Evolutionary conservation across 2,797 vertebrate genomes (phyloP).

Genomic region (Philypnodon macrostomus): DNA sequence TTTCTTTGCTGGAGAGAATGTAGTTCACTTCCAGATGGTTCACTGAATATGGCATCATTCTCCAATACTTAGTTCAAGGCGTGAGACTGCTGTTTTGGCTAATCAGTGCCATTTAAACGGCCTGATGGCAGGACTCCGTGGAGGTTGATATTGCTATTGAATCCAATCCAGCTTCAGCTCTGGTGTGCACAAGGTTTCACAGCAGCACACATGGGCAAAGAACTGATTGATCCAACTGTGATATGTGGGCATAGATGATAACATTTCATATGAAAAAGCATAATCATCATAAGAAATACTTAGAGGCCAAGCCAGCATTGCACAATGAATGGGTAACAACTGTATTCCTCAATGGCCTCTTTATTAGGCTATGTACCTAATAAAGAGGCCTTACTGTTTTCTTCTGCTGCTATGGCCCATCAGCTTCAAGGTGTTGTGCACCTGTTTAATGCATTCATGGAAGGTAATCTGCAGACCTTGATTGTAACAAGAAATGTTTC

Average conservation of each 20-base stretch:
- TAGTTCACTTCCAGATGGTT: slow-evolving; percentile 46
- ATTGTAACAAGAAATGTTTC: too few relatives aligned
- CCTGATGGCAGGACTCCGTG: slow-evolving; percentile 47
- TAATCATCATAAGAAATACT: too few relatives aligned
- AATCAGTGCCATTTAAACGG: slow-evolving; percentile 55
- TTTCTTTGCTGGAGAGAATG: slow-evolving; percentile 12
- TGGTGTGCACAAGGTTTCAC: slow-evolving; percentile 20
- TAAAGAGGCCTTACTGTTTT: too few relatives aligned
- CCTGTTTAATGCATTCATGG: too few relatives aligned
- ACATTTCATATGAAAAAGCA: not conserved
- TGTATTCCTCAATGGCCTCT: too few relatives aligned
- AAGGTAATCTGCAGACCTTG: too few relatives aligned
- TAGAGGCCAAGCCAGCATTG: too few relatives aligned
- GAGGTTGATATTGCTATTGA: slow-evolving; percentile 54
- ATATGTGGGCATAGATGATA: slow-evolving; percentile 2
- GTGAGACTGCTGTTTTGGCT: slow-evolving; percentile 47
- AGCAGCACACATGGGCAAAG: slow-evolving; percentile 22
- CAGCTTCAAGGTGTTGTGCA: too few relatives aligned
- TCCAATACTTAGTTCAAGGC: slow-evolving; percentile 53
- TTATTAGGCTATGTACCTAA: too few relatives aligned
- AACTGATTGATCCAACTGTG: slow-evolving; percentile 1
- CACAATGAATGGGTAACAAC: too few relatives aligned
- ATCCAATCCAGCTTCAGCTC: slow-evolving; percentile 13
- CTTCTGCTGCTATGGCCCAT: too few relatives aligned
- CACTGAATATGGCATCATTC: slow-evolving; percentile 44